Evolutionary conservation across 1,140 invertebrate species (phyloP), one percentile per base, ranked within the genome.

Genomic region (Drosophila serrata): DNA sequence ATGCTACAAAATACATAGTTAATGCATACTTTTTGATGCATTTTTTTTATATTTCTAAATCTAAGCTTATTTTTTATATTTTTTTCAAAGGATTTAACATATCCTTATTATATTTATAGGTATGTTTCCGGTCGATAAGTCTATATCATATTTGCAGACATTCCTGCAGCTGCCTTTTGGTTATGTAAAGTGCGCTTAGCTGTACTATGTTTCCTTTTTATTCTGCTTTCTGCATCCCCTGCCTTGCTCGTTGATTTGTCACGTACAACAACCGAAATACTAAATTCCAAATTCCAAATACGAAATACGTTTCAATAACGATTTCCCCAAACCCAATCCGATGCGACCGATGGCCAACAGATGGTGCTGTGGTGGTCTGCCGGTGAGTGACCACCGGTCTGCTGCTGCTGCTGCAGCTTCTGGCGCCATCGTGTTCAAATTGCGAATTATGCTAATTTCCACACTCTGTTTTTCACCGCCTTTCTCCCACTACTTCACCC

Each of bases 381-480:
- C 40, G 37, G 51, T 43, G 64, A 65, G 49, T 82, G 74, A 86
- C 82, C 79, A 76, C 60, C 56, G 70, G 59, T 40, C 48, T 8
- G 40, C 40, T 46, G 46, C 60, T 24, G 39, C 37, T 39, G 37
- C 37, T 13, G 24, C 24, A 2, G 12, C 48, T n/a, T n/a, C n/a
- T 24, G 56, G 59, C 74, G 72, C 51, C 72, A 77, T 86, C 85
- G 84, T 87, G 84, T 90, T 87, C 82, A 81, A 87, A 72, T 84
- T 61, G 81, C 75, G 77, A 88, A 87, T 87, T 87, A 88, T 87
- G 84, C 86, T 88, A 87, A 88, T 87, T 84, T 75, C 39, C 39
- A 48, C 63, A 55, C 74, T 49, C 37, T 51, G 40, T 24, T 24
- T 37, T 9, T 9, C 60, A 37, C 49, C 35, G 24, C 6, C 15